These are phyloP conservation scores for Chrysolina haemoptera DNA, from an alignment of 2,888 invertebrate species.

Conservation along the genomic window DNA sequence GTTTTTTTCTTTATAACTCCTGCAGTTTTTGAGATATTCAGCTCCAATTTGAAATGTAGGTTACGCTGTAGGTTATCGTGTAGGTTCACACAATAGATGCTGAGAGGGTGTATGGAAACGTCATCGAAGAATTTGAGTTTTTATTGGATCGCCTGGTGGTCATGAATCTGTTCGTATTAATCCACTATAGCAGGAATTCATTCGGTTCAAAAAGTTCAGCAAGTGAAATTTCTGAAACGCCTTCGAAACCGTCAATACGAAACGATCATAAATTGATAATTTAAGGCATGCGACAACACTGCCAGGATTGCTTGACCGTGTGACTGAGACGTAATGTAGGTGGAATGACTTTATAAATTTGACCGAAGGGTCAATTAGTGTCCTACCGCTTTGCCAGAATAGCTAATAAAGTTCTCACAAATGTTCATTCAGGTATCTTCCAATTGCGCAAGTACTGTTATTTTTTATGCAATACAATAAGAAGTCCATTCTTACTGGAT, in stretches of 20 bases:
- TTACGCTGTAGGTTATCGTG: no score
- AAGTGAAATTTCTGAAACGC: background rate
- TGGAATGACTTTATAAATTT: constrained; percentile 46
- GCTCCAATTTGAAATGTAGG: no score
- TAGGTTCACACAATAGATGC: no score
- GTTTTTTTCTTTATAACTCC: no score
- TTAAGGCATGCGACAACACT: constrained; percentile 24
- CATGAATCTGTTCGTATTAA: background rate
- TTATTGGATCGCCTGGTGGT: background rate
- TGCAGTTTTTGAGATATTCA: no score
- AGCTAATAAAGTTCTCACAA: constrained; percentile 41
- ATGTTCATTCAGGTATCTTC: constrained; percentile 42
- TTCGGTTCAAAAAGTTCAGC: background rate
- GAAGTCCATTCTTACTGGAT: constrained; percentile 30
- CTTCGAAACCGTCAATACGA: background rate
- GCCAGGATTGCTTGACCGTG: constrained; percentile 29
- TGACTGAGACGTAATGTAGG: constrained; percentile 38
- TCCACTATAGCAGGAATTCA: background rate
- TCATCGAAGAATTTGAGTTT: no score
- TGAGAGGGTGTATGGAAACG: no score
- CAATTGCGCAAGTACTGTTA: constrained; percentile 36
- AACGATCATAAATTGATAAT: constrained; percentile 10
- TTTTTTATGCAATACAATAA: constrained; percentile 30
- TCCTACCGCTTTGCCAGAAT: constrained; percentile 46
- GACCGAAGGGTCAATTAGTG: constrained; percentile 52